phyloP scores from a whole-genome alignment of 2,113 vertebrate genomes.

The Python bivittatus region DNA sequence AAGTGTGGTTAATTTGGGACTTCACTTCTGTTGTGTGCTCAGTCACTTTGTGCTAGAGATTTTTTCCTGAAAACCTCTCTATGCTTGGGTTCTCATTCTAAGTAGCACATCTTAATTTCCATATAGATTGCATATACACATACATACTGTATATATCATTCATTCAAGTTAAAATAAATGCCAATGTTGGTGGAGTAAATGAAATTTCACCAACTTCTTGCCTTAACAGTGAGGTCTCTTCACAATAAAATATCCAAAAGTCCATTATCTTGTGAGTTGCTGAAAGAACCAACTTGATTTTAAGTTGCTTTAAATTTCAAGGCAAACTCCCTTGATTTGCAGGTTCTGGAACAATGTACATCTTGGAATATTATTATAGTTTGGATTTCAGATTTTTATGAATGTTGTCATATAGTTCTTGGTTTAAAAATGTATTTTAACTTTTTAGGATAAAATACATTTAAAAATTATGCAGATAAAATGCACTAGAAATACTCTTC shows the following conservation, averaged over 20 bases:
- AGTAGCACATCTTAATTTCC: neutral
- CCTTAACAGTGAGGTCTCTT: neutral
- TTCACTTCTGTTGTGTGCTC: neutral
- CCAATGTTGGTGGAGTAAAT: neutral
- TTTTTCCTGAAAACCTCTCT: neutral
- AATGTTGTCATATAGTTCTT: neutral
- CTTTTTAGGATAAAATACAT: neutral
- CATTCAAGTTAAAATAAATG: neutral
- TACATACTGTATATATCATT: neutral
- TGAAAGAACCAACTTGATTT: neutral
- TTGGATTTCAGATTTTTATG: neutral
- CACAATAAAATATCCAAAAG: neutral
- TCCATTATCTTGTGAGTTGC: neutral
- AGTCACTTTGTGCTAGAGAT: neutral
- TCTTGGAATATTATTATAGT: neutral
- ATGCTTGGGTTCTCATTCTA: neutral
- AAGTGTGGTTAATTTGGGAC: neutral
- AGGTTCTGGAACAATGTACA: neutral
- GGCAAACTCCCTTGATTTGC: neutral
- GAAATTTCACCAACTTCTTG: neutral
- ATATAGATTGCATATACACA: neutral
- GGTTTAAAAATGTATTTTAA: neutral
- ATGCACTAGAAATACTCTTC: neutral
- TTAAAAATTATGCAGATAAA: neutral
- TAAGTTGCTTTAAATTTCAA: neutral